Evolutionary conservation across 2,888 invertebrate species (phyloP).

Genomic region (Stomorhina lunata): DNA sequence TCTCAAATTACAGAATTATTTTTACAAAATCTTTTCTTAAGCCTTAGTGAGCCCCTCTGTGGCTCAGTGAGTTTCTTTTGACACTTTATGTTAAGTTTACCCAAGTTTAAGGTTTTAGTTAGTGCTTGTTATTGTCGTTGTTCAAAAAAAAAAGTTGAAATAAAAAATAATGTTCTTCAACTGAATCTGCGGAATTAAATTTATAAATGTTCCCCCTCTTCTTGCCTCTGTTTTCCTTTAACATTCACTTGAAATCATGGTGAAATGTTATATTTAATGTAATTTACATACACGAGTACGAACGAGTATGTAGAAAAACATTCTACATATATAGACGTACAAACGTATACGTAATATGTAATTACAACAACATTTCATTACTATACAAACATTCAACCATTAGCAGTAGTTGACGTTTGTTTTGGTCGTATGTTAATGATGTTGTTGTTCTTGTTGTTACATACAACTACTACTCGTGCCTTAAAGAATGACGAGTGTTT

Average conservation of each 20-base stretch:
- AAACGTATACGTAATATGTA: constrained; percentile 19
- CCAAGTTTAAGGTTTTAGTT: constrained; percentile 56
- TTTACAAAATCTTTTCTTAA: too few relatives aligned
- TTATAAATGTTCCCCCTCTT: neutral
- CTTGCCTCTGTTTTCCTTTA: neutral
- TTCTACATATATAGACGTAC: neutral
- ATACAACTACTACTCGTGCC: neutral
- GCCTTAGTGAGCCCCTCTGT: too few relatives aligned
- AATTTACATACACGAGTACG: too few relatives aligned
- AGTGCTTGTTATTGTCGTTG: neutral
- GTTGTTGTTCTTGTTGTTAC: neutral
- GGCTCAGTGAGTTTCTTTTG: constrained; percentile 5
- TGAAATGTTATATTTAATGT: neutral
- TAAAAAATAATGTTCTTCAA: neutral
- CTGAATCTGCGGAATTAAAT: neutral
- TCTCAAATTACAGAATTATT: too few relatives aligned
- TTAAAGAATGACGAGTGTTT: neutral
- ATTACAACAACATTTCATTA: neutral
- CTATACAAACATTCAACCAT: neutral
- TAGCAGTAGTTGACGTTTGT: neutral
- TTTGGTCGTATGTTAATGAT: neutral
- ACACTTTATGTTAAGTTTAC: constrained; percentile 14
- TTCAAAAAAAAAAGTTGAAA: neutral
- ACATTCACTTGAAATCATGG: constrained; percentile 7
- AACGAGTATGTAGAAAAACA: too few relatives aligned